Percentiles rank a stretch among this genome's conserved stretches.
These are phyloP conservation scores for Trialeurodes vaporariorum DNA, from an alignment of 1,140 invertebrate species.

Conservation along the genomic window DNA sequence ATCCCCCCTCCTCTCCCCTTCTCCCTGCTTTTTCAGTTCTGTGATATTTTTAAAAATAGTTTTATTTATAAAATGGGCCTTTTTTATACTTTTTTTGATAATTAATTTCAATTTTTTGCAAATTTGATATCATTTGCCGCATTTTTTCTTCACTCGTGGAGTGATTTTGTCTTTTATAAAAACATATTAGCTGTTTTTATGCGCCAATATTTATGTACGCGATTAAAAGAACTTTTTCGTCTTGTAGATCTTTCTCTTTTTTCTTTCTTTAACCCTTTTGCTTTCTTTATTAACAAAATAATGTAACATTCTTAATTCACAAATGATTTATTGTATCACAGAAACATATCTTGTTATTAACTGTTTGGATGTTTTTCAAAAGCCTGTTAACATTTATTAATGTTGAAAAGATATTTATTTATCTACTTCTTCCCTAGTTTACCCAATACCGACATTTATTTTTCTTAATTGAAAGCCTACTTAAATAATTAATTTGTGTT, in stretches of 20 bases:
- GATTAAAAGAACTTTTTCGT: no score
- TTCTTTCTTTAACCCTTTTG: no score
- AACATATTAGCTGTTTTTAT: no score
- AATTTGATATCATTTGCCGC: not conserved
- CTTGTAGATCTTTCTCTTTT: no score
- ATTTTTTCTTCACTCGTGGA: no score
- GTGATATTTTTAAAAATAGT: not conserved
- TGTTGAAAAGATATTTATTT: not conserved
- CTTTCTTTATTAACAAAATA: no score
- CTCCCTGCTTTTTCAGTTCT: not conserved
- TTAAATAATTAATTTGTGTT: no score
- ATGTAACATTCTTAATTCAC: no score
- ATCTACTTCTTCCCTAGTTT: not conserved
- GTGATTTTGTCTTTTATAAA: no score
- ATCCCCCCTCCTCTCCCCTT: not conserved
- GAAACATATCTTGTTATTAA: not conserved
- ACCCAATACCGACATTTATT: not conserved
- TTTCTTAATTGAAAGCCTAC: no score
- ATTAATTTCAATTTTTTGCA: not conserved
- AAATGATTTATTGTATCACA: not conserved
- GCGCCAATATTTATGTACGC: no score
- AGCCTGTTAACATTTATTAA: not conserved
- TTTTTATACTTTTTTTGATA: conserved; percentile 1
- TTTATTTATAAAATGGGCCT: not conserved
- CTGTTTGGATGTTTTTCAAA: not conserved